A percentile compares a stretch with the other conserved stretches of the same genome.
phyloP scores from a whole-genome alignment of 2,888 invertebrate genomes.

The Spicauda simplicius region DNA sequence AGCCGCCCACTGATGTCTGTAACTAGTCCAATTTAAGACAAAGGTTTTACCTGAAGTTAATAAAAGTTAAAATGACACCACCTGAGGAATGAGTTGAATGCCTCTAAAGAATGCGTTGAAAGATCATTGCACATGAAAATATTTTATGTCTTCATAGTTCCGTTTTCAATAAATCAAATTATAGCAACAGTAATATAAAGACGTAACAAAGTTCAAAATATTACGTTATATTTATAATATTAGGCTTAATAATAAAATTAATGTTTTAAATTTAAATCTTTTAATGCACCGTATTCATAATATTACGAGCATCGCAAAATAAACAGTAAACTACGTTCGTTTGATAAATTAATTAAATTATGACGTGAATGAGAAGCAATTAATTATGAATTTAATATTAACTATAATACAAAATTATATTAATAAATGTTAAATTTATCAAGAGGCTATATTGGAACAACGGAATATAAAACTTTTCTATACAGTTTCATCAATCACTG shows the following conservation, averaged over 20 bases:
- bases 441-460: conserved; percentile 5
- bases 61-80: neutral
- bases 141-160: too few species aligned
- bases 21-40: too few species aligned
- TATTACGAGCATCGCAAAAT: neutral
- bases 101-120: neutral
- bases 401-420: neutral
- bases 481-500: conserved; percentile 51
- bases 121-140: too few species aligned
- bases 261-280: too few species aligned
- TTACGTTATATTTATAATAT: too few species aligned
- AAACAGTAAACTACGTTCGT: neutral
- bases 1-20: neutral
- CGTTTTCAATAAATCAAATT: too few species aligned
- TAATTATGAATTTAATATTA: neutral
- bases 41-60: too few species aligned
- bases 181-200: too few species aligned
- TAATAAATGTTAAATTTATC: conserved; percentile 34
- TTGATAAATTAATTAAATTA: neutral
- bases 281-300: too few species aligned
- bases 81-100: neutral
- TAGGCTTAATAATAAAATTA: too few species aligned
- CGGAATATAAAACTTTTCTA: conserved; percentile 15
- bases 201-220: too few species aligned
- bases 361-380: neutral